Conservation (phyloP, 2,113 vertebrate genomes). For the Lipotes vexillifer region DNA sequence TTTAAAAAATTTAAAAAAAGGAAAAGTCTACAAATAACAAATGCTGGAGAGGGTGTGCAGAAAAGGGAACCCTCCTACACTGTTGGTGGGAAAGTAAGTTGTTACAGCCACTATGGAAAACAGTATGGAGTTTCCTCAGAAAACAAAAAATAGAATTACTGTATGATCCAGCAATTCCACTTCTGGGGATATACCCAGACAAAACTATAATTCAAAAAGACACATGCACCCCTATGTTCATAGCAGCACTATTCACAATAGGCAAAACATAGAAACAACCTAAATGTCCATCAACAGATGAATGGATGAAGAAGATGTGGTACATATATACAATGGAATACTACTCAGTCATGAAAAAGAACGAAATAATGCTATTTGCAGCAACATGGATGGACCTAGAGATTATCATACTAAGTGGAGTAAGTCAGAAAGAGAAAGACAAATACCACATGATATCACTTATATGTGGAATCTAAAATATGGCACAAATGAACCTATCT, state of each 20-base stretch:
- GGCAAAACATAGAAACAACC: no score
- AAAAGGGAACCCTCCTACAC: neutral
- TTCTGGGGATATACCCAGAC: neutral
- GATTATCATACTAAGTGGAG: no score
- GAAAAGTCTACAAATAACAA: neutral
- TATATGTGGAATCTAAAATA: no score
- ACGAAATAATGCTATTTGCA: no score
- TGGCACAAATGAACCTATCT: neutral
- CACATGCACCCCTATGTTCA: neutral
- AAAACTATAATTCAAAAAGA: neutral
- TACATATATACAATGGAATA: no score
- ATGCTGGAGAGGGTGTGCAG: neutral
- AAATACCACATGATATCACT: no score
- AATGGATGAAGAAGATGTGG: no score
- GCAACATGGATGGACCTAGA: no score
- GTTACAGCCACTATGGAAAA: neutral
- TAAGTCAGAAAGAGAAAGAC: no score
- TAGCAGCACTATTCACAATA: neutral
- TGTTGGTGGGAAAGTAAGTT: neutral
- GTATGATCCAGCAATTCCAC: neutral
- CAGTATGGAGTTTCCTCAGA: neutral
- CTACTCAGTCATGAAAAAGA: no score
- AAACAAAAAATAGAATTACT: neutral
- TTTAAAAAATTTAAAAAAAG: no score
- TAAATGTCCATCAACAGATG: no score